A percentile compares a stretch with the other conserved stretches of the same genome.
phyloP scores from a whole-genome alignment of 2,888 invertebrate genomes.

The Formica aserva region DNA sequence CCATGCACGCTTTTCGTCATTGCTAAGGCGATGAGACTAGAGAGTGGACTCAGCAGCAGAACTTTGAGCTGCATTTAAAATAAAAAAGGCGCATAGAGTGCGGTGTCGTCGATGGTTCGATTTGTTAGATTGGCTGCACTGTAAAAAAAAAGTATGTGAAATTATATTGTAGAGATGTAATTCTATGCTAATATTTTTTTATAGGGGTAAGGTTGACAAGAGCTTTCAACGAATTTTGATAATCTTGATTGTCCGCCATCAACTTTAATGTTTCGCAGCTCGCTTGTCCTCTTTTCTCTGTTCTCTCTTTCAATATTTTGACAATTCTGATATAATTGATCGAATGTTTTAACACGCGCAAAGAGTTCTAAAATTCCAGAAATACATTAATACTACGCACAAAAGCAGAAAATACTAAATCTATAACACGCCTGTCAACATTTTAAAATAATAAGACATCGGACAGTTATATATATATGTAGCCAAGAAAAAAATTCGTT shows the following conservation, averaged over 20 bases:
- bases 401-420: too few species aligned
- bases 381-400: too few species aligned
- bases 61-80: background rate
- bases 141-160: background rate
- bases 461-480: background rate
- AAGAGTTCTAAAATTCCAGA: too few species aligned
- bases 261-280: too few species aligned
- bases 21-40: conserved; percentile 27
- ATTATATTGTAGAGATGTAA: background rate
- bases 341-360: too few species aligned
- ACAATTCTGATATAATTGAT: too few species aligned
- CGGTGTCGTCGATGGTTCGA: background rate
- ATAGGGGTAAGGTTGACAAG: background rate
- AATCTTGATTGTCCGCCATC: background rate
- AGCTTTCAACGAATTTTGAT: background rate
- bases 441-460: too few species aligned
- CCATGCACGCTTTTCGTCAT: conserved; percentile 73
- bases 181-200: background rate
- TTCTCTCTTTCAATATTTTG: too few species aligned
- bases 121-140: background rate
- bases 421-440: too few species aligned
- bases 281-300: too few species aligned
- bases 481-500: background rate
- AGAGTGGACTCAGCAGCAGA: background rate
- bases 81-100: background rate